phyloP scores from a whole-genome alignment of 92 coral and sea anemone species.

The Micromussa lordhowensis region DNA sequence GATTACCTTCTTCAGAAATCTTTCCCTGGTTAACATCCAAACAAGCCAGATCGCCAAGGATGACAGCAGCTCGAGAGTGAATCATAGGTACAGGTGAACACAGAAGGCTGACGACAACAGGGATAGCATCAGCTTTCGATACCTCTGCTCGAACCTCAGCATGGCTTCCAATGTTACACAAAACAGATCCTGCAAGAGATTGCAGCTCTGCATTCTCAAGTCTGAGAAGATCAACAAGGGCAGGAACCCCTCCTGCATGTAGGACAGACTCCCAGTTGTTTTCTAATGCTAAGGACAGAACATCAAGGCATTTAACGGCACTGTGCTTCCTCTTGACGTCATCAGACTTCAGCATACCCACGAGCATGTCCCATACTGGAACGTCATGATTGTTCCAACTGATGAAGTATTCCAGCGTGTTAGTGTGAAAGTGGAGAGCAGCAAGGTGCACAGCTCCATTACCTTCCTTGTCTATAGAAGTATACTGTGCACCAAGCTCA shows the following conservation, averaged over 20 bases:
- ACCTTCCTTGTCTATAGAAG: slow-evolving; percentile 66
- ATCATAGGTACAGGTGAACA: slow-evolving; percentile 85
- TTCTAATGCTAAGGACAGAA: slow-evolving; percentile 84
- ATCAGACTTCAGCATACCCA: slow-evolving; percentile 90
- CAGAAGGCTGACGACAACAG: slow-evolving; percentile 74
- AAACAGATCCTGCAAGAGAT: slow-evolving; percentile 88
- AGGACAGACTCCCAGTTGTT: slow-evolving; percentile 94
- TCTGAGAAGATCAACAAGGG: slow-evolving; percentile 80
- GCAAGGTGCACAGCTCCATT: slow-evolving; percentile 91
- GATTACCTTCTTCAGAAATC: slow-evolving; percentile 83
- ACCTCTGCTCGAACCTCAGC: slow-evolving; percentile 79
- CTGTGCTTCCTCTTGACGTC: slow-evolving; percentile 72
- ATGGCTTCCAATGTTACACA: slow-evolving; percentile 93
- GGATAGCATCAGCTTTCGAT: slow-evolving; percentile 83
- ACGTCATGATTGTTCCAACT: slow-evolving; percentile 77
- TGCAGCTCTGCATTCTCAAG: slow-evolving; percentile 81
- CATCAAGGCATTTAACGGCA: slow-evolving; percentile 92
- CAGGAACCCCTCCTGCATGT: slow-evolving; percentile 87
- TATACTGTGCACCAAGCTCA: slow-evolving; percentile 72
- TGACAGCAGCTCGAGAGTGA: slow-evolving; percentile 92
- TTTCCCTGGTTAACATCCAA: slow-evolving; percentile 74
- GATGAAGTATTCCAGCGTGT: slow-evolving; percentile 90
- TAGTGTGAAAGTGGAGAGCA: slow-evolving; percentile 89
- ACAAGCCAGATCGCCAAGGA: slow-evolving; percentile 93
- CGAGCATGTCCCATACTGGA: slow-evolving; percentile 94